These are phyloP conservation scores for Orchestia grillus DNA, from an alignment of 1,140 invertebrate species.

Conservation along the genomic window DNA sequence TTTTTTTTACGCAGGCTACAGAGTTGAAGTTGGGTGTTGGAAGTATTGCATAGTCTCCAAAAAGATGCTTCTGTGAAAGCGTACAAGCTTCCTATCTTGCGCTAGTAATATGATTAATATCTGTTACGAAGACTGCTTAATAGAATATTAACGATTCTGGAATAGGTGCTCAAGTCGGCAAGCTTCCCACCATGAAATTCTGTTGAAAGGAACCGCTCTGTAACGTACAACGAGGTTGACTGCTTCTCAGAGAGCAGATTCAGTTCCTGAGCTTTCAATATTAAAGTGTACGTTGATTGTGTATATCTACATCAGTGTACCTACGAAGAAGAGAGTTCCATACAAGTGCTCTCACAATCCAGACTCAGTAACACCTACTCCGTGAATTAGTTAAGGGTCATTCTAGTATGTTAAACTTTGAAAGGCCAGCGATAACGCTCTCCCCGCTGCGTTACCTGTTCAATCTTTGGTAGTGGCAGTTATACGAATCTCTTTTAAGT, in stretches of 20 bases:
- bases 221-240: not conserved
- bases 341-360: not conserved
- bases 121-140: too few species aligned
- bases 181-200: not conserved
- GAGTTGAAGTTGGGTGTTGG: not conserved
- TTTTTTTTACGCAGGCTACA: not conserved
- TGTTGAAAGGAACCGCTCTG: not conserved
- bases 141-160: too few species aligned
- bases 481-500: too few species aligned
- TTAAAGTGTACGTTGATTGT: not conserved
- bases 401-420: not conserved
- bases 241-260: not conserved
- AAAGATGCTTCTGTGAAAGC: not conserved
- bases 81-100: not conserved
- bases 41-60: not conserved
- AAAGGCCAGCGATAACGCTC: too few species aligned
- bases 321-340: too few species aligned
- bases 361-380: not conserved
- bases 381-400: too few species aligned
- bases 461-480: not conserved
- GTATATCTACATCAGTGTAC: too few species aligned
- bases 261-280: not conserved
- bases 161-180: too few species aligned
- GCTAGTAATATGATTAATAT: not conserved
- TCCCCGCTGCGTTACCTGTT: not conserved